Evolutionary conservation across 2,113 vertebrate genomes (phyloP).

Genomic region (Corythoichthys haematopterus): DNA sequence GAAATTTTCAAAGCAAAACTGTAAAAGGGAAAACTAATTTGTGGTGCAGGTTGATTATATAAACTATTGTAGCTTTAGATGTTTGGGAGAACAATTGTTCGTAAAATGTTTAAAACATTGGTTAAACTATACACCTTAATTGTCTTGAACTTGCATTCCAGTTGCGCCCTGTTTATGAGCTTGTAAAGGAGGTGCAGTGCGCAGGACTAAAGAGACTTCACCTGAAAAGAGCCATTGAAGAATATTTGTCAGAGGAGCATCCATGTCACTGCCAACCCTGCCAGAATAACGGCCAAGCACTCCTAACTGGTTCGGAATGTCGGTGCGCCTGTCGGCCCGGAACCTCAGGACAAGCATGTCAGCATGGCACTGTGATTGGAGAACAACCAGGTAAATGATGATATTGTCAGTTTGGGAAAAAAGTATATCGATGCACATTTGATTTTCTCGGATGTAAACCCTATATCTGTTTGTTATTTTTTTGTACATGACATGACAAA

Average conservation of each 20-base stretch:
- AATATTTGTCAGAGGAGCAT: constrained; percentile 78
- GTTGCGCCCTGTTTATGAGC: constrained; percentile 82
- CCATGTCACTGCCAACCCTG: constrained; percentile 85
- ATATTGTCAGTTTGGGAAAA: neutral
- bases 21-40: too few relatives aligned
- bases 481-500: too few relatives aligned
- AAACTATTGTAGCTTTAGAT: too few relatives aligned
- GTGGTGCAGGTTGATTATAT: too few relatives aligned
- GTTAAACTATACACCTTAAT: neutral
- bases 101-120: neutral
- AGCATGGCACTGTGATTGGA: constrained; percentile 71
- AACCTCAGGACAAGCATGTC: constrained; percentile 80
- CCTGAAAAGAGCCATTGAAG: constrained; percentile 80
- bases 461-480: too few relatives aligned
- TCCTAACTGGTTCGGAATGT: constrained; percentile 73
- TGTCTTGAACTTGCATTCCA: constrained; percentile 34
- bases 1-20: too few relatives aligned
- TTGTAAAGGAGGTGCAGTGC: constrained; percentile 90
- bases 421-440: neutral
- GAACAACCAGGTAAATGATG: constrained; percentile 76
- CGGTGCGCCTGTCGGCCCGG: constrained; percentile 80
- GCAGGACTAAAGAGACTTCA: constrained; percentile 79
- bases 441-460: too few relatives aligned
- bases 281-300: constrained; percentile 76
- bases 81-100: neutral